Evolutionary conservation across 2,113 vertebrate genomes (phyloP), one percentile per base, ranked within the genome.

Genomic region (Cepphus grylle): DNA sequence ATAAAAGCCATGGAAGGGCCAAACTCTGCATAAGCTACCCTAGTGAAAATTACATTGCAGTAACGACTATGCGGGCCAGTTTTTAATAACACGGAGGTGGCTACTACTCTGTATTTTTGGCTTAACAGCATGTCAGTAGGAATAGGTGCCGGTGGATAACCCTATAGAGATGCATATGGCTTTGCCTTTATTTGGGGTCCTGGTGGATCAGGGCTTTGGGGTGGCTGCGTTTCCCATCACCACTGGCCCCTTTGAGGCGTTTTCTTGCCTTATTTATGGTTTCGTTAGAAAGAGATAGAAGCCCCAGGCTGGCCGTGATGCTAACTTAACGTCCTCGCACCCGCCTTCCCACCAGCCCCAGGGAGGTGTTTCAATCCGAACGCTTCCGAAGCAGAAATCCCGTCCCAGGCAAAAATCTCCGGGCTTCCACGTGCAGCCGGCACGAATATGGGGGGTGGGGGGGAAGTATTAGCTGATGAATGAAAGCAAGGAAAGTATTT

Each of bases 401-500:
- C 6, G 0, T 38, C 69, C 14, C 66, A 18, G 50, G 53, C 43
- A 77, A 91, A 93, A 93, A 94, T 42, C 38, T 86, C 42, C 2
- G 1, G 50, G 17, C 45, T 76, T 17, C 65, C n/a, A 61, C 14
- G 7, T 27, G 81, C 66, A 70, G 49, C 56, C 25, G 6, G 32
- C 40, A 42, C 7, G 2, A 11, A 85, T 50, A 56, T 1, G 20
- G 47, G 21, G 47, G 17, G 43, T 11, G 38, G 74, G 47, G n/a
- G 29, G 61, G 67, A 63, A 81, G 81, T 78, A 52, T 93, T 86
- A 95, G 73, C 78, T 91, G 94, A 58, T 93, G 94, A 96, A 97
- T 94, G 95, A 93, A 91, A 93, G 94, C 84, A 95, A 83, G 85
- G 91, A 95, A 88, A 94, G 71, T 36, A 66, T 93, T 81, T 95